phyloP scores from a whole-genome alignment of 2,888 invertebrate genomes.

The Argynnis bischoffii region DNA sequence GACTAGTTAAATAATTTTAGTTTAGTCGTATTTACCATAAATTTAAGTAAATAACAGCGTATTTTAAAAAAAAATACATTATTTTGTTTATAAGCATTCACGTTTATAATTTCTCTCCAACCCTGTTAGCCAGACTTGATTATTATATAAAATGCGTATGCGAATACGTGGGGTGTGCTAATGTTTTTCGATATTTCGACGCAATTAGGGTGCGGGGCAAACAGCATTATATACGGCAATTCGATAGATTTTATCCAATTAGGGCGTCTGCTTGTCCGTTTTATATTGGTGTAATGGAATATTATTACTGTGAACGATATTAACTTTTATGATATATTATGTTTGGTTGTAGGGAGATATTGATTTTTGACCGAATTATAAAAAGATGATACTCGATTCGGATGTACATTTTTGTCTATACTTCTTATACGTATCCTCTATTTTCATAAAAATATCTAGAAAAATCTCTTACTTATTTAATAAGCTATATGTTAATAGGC shows the following conservation, averaged over 20 bases:
- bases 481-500: too few relatives aligned
- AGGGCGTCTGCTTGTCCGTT: conserved; percentile 47
- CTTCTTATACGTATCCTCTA: too few relatives aligned
- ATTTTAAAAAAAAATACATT: too few relatives aligned
- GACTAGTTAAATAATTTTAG: too few relatives aligned
- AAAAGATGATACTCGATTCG: too few relatives aligned
- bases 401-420: too few relatives aligned
- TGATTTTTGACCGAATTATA: not conserved
- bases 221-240: conserved; percentile 61
- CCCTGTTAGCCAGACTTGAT: not conserved
- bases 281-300: conserved; percentile 16
- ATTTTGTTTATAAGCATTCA: too few relatives aligned
- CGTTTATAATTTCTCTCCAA: too few relatives aligned
- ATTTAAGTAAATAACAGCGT: too few relatives aligned
- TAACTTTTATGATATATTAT: not conserved
- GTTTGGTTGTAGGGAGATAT: not conserved
- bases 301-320: conserved; percentile 6
- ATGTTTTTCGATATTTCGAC: conserved; percentile 48
- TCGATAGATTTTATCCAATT: conserved; percentile 57
- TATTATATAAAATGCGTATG: conserved; percentile 25
- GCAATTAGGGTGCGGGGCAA: conserved; percentile 55
- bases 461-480: too few relatives aligned
- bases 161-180: conserved; percentile 44
- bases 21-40: too few relatives aligned
- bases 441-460: too few relatives aligned